Evolutionary conservation across 2,888 invertebrate genomes (phyloP), one percentile per base, ranked within the genome.

Genomic region (Eupithecia abbreviata): DNA sequence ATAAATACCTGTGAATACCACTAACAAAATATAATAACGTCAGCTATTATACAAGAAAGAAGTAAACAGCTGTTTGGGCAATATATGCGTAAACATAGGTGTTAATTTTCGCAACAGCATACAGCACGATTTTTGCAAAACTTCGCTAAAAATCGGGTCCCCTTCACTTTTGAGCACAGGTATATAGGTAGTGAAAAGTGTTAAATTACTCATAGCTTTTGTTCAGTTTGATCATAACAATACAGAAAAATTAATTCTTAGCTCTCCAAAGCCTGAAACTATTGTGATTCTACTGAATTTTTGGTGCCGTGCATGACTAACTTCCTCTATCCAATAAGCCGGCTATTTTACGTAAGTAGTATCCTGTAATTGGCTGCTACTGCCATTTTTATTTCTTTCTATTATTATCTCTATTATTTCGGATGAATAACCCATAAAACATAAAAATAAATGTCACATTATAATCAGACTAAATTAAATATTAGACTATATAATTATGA

Each of bases 11-110:
- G 10, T 62, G 62, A 12, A 62, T 30, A 30, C 4, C 10, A 18
- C n/a, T 18, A 18, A 51, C 49, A 55, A 18, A 18, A 18, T 18
- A 58, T 18, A 18, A 9, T 58, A 9, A 58, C 12, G 62, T 30
- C 75, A 75, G 55, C 55, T n/a, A 69, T 77, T 79, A 76, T 75
- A 79, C 77, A 78, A 75, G 75, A 72, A 75, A 76, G 76, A 72
- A n/a, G 47, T 65, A 77, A 67, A 71, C 75, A 72, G 71, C 65
- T 70, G 69, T 77, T 65, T 74, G 4, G 75, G 75, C 76, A 79
- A 80, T 70, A 69, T 62, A 30, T 2, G 30, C 12, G 18, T 76
- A 74, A 78, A 77, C 75, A 77, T 77, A 76, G 76, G 74, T 78
- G 78, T 68, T 73, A 68, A 78, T 73, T 76, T 77, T 75, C 65